Percentiles rank a stretch among this genome's conserved stretches.
These are phyloP conservation scores for Cyrtonyx montezumae DNA, from an alignment of 2,113 vertebrate species.

Conservation along the genomic window DNA sequence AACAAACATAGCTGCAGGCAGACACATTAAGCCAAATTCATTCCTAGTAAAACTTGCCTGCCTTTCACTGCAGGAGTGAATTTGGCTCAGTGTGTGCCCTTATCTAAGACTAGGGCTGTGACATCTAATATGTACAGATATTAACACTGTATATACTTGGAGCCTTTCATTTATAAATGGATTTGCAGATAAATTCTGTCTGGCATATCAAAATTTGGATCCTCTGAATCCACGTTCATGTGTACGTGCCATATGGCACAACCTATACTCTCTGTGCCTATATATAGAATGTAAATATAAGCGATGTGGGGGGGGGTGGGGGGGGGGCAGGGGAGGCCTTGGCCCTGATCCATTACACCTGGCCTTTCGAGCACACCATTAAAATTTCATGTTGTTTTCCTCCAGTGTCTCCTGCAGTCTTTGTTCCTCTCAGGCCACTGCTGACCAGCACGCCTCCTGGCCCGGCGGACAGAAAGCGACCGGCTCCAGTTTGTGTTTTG, in stretches of 20 bases:
- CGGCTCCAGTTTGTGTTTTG: conserved; percentile 62
- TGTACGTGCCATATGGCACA: conserved; percentile 33
- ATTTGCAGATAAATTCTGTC: neutral
- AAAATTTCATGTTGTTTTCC: conserved; percentile 76
- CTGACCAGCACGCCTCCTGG: conserved; percentile 71
- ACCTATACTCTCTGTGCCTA: conserved; percentile 7
- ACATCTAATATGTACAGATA: conserved; percentile 31
- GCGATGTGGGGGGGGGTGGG: neutral
- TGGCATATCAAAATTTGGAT: neutral
- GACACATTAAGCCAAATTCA: conserved; percentile 1
- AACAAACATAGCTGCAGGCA: conserved; percentile 48
- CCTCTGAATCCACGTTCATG: neutral
- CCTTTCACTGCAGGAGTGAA: neutral
- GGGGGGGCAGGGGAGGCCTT: conserved; percentile 41
- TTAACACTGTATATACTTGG: neutral
- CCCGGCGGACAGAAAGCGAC: conserved; percentile 9
- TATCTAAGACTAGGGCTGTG: neutral
- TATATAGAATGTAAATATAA: conserved; percentile 58
- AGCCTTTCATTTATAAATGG: conserved; percentile 6
- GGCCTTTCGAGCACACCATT: conserved; percentile 72
- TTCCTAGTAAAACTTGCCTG: neutral
- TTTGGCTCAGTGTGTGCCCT: conserved; percentile 29
- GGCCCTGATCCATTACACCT: conserved; percentile 75
- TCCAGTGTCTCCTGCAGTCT: conserved; percentile 60
- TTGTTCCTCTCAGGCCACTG: conserved; percentile 74